Percentiles rank a stretch among this genome's conserved stretches.
phyloP scores from a whole-genome alignment of 2,888 invertebrate genomes.

The Trachelus stipa region DNA sequence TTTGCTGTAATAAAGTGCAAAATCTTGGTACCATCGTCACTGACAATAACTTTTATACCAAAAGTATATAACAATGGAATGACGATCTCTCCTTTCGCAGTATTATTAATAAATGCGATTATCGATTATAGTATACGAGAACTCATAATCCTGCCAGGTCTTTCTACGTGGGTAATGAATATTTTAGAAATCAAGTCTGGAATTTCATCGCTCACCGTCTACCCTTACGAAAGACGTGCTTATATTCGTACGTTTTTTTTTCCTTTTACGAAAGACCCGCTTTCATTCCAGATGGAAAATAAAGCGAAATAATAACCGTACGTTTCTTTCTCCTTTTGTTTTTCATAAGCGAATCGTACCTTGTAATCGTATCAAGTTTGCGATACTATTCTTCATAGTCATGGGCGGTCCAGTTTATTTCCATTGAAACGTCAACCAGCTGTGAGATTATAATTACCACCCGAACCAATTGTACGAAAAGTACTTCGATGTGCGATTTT shows the following conservation, averaged over 20 bases:
- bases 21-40: neutral
- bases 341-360: neutral
- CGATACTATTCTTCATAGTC: neutral
- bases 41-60: neutral
- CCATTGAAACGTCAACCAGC: neutral
- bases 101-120: neutral
- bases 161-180: neutral
- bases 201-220: neutral
- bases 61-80: neutral
- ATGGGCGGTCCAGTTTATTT: neutral
- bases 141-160: neutral
- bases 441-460: neutral
- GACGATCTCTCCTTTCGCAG: neutral
- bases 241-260: neutral
- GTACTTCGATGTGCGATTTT: neutral
- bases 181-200: neutral
- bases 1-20: neutral
- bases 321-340: neutral
- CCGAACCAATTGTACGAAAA: neutral
- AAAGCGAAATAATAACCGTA: neutral
- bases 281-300: neutral
- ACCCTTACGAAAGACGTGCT: neutral
- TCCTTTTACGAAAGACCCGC: no score
- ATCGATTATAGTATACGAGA: neutral
- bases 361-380: neutral